Conservation (phyloP, 2,888 invertebrate genomes). For the Tetragnatha montana region DNA sequence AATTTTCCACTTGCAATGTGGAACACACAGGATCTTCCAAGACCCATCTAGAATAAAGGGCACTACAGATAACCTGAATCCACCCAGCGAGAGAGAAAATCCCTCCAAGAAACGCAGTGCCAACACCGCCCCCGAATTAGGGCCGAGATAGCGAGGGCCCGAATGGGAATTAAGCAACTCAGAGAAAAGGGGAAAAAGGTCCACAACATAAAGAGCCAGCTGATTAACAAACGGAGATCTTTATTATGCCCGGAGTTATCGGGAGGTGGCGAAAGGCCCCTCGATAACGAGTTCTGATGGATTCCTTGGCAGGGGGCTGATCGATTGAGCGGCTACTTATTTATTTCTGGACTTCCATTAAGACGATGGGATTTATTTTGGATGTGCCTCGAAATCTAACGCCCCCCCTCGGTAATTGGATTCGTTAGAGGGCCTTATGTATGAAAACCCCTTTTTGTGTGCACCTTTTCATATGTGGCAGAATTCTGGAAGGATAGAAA, state of each 20-base stretch:
- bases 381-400: conserved; percentile 25
- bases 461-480: not conserved
- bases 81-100: not conserved
- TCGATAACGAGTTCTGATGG: conserved; percentile 68
- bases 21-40: too few species aligned
- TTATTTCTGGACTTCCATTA: conserved; percentile 64
- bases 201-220: conserved; percentile 61
- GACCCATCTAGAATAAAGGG: too few species aligned
- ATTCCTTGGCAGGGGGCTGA: conserved; percentile 56
- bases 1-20: too few species aligned
- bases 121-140: conserved; percentile 25
- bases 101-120: conserved; percentile 16
- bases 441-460: conserved; percentile 4
- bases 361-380: conserved; percentile 58
- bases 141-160: conserved; percentile 19
- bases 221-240: conserved; percentile 68
- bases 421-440: not conserved
- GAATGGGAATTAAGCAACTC: conserved; percentile 69
- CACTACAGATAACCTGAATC: too few species aligned
- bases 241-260: conserved; percentile 66
- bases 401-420: not conserved
- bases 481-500: too few species aligned
- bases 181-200: conserved; percentile 57
- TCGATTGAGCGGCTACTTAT: conserved; percentile 61
- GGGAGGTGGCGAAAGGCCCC: conserved; percentile 56